These are phyloP conservation scores for Percopsis transmontana DNA, from an alignment of 2,113 vertebrate genomes.

Conservation along the genomic window DNA sequence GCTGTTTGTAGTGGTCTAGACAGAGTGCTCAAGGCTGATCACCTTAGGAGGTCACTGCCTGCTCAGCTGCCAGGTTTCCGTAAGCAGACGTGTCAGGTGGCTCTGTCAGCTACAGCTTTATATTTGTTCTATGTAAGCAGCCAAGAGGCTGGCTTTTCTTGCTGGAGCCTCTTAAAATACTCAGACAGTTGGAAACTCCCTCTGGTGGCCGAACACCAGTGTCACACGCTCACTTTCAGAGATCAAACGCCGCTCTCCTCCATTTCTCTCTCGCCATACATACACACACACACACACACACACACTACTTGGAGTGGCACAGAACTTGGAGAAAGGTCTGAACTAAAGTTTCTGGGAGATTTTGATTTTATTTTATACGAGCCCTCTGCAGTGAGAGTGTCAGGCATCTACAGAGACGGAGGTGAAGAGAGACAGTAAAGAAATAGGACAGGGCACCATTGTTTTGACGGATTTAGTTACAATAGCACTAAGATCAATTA, in stretches of 20 bases:
- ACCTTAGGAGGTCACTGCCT: slow-evolving; percentile 63
- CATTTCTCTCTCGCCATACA: background rate
- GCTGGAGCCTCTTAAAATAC: background rate
- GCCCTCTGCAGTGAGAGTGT: background rate
- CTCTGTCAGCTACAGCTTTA: slow-evolving; percentile 54
- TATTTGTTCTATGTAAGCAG: slow-evolving; percentile 47
- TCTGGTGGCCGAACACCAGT: slow-evolving; percentile 61
- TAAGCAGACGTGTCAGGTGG: slow-evolving; percentile 42
- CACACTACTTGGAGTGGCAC: background rate
- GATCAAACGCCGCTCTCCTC: slow-evolving; percentile 19
- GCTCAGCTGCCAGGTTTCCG: slow-evolving; percentile 45
- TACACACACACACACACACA: no score
- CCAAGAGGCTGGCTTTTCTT: slow-evolving; percentile 23
- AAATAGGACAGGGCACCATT: slow-evolving; percentile 62
- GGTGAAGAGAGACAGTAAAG: slow-evolving; percentile 44
- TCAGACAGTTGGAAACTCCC: slow-evolving; percentile 55
- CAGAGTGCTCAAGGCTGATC: slow-evolving; percentile 57
- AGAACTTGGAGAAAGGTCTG: background rate
- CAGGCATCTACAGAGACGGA: slow-evolving; percentile 4
- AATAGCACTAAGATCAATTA: slow-evolving; percentile 82
- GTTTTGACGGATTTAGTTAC: slow-evolving; percentile 83
- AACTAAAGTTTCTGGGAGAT: slow-evolving; percentile 6
- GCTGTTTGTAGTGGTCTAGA: slow-evolving; percentile 67
- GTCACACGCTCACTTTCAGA: slow-evolving; percentile 18
- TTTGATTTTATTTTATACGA: background rate